Base-by-base conservation (phyloP, 2,888 invertebrate genomes). In the Troides helena region DNA sequence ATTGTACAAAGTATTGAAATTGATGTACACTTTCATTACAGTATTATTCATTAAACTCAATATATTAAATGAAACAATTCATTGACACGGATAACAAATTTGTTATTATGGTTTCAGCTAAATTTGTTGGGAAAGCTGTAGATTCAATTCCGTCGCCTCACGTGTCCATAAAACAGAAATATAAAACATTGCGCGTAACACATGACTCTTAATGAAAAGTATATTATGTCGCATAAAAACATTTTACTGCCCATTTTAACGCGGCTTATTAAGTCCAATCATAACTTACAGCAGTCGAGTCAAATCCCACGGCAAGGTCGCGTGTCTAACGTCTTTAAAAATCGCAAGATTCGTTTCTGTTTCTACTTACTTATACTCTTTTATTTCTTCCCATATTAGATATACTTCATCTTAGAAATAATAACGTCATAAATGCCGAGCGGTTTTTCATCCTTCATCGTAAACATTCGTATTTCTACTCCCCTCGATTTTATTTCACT, bases 171-270 rank as follows among this genome's bases (percentile, higher is more conserved):
- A 87, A 87, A 85, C 80, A 78, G 77, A 83, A 84, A 87, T 85
- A 87, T 86, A 86, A 88, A 88, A 85, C 81, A 81, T 82, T 76
- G 77, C 77, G 81, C 80, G 84, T 81, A 86, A 87, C 85, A 85
- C 85, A 85, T 85, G 85, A 86, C 82, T 88, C 84, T 83, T 88
- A 89, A 90, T 89, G 86, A 90, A 89, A 90, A 87, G 87, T 87
- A 87, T 89, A 89, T 89, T 89, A 90, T 88, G 86, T 84, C 84
- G 76, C 89, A 88, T 91, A 89, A 91, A 91, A 90, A 89, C 85
- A 85, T 87, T 90, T 89, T 86, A 89, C 81, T 23, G 85, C 82
- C 82, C 86, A 84, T 89, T 88, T 86, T 87, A 86, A 80, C 82
- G 85, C 75, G 74, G 83, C 87, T 88, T 90, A 89, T 91, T 89